Conservation (phyloP, 2,113 vertebrate genomes). For the Oryzias javanicus region DNA sequence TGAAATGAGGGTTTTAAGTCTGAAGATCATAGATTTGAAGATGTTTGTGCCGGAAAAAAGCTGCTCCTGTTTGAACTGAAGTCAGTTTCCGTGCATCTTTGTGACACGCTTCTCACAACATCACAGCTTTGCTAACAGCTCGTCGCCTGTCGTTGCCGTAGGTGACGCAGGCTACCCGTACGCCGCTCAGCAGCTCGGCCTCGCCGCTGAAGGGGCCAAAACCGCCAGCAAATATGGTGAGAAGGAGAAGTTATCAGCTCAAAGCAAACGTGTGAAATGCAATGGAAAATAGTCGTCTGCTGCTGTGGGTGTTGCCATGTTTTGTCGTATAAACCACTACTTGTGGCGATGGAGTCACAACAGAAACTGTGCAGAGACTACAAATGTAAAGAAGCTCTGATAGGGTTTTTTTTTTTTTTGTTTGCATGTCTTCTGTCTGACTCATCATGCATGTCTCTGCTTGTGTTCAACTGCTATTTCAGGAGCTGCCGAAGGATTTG, state of each 20-base stretch:
- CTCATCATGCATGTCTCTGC: not conserved
- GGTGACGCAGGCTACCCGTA: conserved; percentile 71
- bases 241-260: not conserved
- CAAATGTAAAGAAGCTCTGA: no score
- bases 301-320: not conserved
- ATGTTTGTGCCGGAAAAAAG: not conserved
- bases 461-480: conserved; percentile 9
- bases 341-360: not conserved
- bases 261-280: not conserved
- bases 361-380: not conserved
- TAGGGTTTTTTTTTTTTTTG: not conserved
- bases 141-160: conserved; percentile 17
- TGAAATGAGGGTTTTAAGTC: not conserved
- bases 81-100: no score
- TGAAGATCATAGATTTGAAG: not conserved
- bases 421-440: not conserved
- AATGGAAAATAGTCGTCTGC: not conserved
- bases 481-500: conserved; percentile 55
- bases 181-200: conserved; percentile 61
- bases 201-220: conserved; percentile 66
- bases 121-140: not conserved
- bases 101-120: not conserved
- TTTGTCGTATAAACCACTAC: not conserved
- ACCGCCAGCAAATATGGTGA: conserved; percentile 70
- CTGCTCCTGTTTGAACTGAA: no score